Conservation (phyloP, 2,113 vertebrate species). For the Euleptes europaea region DNA sequence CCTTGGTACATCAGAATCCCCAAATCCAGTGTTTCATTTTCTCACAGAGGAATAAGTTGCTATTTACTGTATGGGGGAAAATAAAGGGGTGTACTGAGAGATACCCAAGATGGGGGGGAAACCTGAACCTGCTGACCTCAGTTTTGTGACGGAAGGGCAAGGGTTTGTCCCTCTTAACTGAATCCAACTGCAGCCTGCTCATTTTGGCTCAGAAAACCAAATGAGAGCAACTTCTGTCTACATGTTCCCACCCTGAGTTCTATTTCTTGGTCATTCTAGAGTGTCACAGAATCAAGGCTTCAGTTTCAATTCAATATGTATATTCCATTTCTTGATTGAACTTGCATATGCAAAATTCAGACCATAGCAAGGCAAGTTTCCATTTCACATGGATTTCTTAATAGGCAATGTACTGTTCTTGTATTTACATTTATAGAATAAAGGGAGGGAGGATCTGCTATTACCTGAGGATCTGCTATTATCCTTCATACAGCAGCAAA, state of each 20-base stretch:
- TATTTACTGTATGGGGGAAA: not conserved
- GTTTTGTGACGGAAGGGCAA: not conserved
- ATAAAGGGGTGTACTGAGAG: not conserved
- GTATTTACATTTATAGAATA: no score
- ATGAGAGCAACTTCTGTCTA: not conserved
- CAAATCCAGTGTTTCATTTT: no score
- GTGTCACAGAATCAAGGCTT: no score
- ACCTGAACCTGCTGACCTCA: not conserved
- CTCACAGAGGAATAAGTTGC: not conserved
- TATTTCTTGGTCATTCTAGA: not conserved
- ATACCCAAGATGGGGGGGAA: not conserved
- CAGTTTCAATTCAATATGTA: no score
- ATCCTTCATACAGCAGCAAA: no score
- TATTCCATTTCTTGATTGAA: no score
- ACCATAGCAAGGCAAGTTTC: no score
- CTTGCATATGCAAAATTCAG: no score
- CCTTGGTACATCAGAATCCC: not conserved
- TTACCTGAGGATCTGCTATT: no score
- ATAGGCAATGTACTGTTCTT: no score
- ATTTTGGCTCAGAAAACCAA: not conserved
- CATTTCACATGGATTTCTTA: no score
- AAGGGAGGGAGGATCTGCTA: no score
- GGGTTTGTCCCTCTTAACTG: not conserved
- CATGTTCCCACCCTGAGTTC: not conserved
- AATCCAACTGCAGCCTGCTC: not conserved